Evolutionary conservation across 2,113 vertebrate species (phyloP).

Genomic region (Cichladusa arquata): DNA sequence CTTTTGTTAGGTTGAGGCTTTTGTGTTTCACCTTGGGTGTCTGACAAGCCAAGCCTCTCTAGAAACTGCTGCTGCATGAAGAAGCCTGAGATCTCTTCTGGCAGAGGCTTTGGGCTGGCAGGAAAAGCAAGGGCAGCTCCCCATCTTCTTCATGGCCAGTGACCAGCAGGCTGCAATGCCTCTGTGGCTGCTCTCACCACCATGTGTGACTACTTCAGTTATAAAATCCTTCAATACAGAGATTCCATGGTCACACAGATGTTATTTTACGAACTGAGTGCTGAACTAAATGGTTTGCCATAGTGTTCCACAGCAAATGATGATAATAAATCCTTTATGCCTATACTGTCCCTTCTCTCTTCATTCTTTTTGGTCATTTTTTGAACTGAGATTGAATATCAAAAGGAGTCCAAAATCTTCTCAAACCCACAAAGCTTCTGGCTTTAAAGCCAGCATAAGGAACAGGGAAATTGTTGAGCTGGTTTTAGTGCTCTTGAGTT

Average conservation of each 20-base stretch:
- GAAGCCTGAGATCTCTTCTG: not conserved
- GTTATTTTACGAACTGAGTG: not conserved
- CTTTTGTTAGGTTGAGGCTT: not conserved
- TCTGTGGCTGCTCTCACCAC: not conserved
- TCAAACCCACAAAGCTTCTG: not conserved
- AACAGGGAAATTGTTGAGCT: not conserved
- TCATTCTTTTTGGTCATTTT: not conserved
- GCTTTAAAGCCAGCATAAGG: not conserved
- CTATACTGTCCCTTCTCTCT: not conserved
- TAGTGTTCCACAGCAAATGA: not conserved
- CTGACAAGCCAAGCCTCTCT: not conserved
- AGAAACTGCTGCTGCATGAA: not conserved
- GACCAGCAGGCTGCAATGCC: not conserved
- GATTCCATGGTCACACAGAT: not conserved
- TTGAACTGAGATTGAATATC: not conserved
- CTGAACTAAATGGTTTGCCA: not conserved
- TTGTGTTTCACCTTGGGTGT: not conserved
- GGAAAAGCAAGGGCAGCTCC: not conserved
- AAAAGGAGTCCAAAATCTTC: not conserved
- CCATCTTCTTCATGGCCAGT: not conserved
- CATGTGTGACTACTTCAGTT: not conserved
- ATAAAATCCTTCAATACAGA: not conserved
- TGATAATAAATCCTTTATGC: not conserved
- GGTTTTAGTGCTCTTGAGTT: not conserved
- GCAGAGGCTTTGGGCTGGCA: not conserved